phyloP scores from a whole-genome alignment of 2,113 vertebrate genomes.

The Paraplagusia blochii region DNA sequence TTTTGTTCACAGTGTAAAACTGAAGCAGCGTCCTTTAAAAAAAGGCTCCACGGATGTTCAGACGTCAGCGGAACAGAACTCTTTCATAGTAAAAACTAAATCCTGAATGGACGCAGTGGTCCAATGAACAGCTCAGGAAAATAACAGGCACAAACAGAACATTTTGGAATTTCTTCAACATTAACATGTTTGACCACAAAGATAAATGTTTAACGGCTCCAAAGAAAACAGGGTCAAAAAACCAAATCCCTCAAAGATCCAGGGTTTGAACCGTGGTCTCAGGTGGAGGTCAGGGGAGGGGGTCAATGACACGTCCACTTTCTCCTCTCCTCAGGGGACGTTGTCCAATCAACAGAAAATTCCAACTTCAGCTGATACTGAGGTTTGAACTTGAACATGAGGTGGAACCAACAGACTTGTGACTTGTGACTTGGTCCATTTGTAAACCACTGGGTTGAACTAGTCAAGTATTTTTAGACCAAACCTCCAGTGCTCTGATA shows the following conservation, averaged over 20 bases:
- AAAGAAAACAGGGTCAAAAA: slow-evolving; percentile 5
- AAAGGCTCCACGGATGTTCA: slow-evolving; percentile 2
- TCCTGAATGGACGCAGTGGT: slow-evolving; percentile 21
- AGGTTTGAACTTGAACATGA: no score
- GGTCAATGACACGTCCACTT: slow-evolving; percentile 1
- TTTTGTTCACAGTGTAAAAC: slow-evolving; percentile 54
- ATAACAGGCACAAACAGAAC: background rate
- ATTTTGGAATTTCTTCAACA: slow-evolving; percentile 2
- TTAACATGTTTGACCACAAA: slow-evolving; percentile 21
- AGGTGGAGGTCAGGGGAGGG: no score
- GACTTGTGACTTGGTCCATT: slow-evolving; percentile 21
- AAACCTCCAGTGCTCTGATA: slow-evolving; percentile 39
- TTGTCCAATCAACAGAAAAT: background rate
- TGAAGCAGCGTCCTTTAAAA: background rate
- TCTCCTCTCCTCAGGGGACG: background rate
- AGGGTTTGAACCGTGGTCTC: background rate
- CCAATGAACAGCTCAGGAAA: slow-evolving; percentile 10
- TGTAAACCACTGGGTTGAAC: slow-evolving; percentile 32
- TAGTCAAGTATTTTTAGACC: slow-evolving; percentile 24
- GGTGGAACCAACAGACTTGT: slow-evolving; percentile 48
- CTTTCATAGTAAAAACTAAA: slow-evolving; percentile 24
- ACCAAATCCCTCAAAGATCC: background rate
- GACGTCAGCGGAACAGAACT: slow-evolving; percentile 4
- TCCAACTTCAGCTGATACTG: slow-evolving; percentile 26
- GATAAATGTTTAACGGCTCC: slow-evolving; percentile 6